A percentile compares a stretch with the other conserved stretches of the same genome.
Evolutionary conservation across 1,140 invertebrate species (phyloP).

Genomic region (Papilio polytes): DNA sequence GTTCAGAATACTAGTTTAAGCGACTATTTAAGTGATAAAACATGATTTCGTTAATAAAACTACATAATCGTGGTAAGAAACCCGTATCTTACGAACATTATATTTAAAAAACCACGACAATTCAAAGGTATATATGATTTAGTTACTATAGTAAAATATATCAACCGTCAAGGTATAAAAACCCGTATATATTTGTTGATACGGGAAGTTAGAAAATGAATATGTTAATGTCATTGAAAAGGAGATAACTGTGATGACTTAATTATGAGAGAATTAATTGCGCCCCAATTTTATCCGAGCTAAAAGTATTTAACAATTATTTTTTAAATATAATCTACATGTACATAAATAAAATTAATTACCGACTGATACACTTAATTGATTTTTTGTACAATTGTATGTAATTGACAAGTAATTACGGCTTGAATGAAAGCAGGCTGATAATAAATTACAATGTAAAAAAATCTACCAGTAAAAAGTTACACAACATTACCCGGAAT

Average conservation of each 20-base stretch:
- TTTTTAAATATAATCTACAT: too few relatives aligned
- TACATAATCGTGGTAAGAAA: too few relatives aligned
- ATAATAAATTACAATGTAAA: too few relatives aligned
- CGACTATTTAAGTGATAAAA: background rate
- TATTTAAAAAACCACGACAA: too few relatives aligned
- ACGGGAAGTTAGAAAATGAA: conserved; percentile 24
- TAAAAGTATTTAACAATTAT: background rate
- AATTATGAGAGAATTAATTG: conserved; percentile 6
- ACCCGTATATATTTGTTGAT: background rate
- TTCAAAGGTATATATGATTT: too few relatives aligned
- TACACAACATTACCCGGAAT: background rate
- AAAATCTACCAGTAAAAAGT: background rate
- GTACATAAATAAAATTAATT: background rate
- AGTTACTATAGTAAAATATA: background rate
- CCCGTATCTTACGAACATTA: too few relatives aligned
- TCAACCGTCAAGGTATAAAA: background rate
- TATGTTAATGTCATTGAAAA: conserved; percentile 19
- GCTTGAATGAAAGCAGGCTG: too few relatives aligned
- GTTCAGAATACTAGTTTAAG: background rate
- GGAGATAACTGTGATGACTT: conserved; percentile 3
- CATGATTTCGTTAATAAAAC: too few relatives aligned
- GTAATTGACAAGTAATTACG: too few relatives aligned
- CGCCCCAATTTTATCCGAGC: background rate
- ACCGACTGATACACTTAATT: background rate
- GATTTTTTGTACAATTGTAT: too few relatives aligned